These are phyloP conservation scores for Cepaea hortensis DNA, from an alignment of 2,888 invertebrate species.

Conservation along the genomic window DNA sequence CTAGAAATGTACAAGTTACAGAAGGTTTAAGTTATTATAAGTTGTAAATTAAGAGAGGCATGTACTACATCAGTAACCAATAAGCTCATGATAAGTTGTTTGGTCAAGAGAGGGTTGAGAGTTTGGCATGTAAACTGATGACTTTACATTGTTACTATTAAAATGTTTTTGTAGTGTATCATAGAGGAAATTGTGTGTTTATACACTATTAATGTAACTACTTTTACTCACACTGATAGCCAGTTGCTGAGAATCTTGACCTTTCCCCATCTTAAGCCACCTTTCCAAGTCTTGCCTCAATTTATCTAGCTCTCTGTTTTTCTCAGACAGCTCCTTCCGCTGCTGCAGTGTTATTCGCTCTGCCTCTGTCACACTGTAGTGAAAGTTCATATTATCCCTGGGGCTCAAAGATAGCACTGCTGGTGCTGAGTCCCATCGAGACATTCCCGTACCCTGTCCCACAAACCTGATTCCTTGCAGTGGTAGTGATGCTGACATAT, in stretches of 20 bases:
- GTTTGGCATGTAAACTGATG: too few relatives aligned
- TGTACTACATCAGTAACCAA: too few relatives aligned
- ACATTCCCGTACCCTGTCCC: slow-evolving; percentile 22
- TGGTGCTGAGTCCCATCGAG: slow-evolving; percentile 53
- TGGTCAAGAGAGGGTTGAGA: too few relatives aligned
- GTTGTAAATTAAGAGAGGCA: too few relatives aligned
- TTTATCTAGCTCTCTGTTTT: slow-evolving; percentile 54
- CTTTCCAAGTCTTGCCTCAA: slow-evolving; percentile 54
- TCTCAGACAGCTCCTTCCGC: slow-evolving; percentile 53
- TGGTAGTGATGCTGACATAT: slow-evolving; percentile 49
- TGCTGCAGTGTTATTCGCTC: slow-evolving; percentile 46
- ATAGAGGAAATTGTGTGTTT: too few relatives aligned
- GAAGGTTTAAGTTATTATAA: too few relatives aligned
- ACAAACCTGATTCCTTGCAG: neutral
- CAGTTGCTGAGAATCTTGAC: slow-evolving; percentile 21
- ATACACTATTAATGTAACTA: too few relatives aligned
- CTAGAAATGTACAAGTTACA: too few relatives aligned
- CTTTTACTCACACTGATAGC: slow-evolving; percentile 23
- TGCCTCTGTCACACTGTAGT: slow-evolving; percentile 30
- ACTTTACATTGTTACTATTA: too few relatives aligned
- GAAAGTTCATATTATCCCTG: slow-evolving; percentile 29
- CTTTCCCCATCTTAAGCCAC: slow-evolving; percentile 48
- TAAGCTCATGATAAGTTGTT: too few relatives aligned
- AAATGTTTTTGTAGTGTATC: too few relatives aligned
- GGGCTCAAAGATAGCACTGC: neutral